phyloP scores from a whole-genome alignment of 2,113 vertebrate genomes.

The Zeus faber region DNA sequence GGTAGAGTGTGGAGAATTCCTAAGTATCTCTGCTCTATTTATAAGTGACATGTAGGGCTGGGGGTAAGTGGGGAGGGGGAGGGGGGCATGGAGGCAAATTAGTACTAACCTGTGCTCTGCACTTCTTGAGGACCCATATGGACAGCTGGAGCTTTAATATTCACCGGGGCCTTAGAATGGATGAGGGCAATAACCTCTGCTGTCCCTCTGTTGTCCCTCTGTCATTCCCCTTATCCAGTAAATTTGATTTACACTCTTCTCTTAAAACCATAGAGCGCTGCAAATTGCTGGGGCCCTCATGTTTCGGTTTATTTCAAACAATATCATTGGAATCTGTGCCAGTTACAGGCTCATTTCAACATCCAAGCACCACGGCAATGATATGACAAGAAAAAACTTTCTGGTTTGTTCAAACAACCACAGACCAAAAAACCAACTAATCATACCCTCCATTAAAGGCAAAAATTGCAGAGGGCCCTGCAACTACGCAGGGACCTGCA shows the following conservation, averaged over 20 bases:
- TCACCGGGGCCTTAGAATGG: constrained; percentile 30
- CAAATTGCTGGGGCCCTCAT: background rate
- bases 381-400: too few species aligned
- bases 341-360: background rate
- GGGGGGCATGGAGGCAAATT: too few species aligned
- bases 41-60: constrained; percentile 17
- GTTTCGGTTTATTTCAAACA: background rate
- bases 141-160: too few species aligned
- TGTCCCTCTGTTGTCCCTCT: too few species aligned
- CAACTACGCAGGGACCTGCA: constrained; percentile 30
- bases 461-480: constrained; percentile 24
- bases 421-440: constrained; percentile 46
- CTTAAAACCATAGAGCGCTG: constrained; percentile 12
- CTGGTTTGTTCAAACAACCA: constrained; percentile 42
- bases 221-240: constrained; percentile 9
- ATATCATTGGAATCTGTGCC: too few species aligned
- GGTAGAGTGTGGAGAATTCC: constrained; percentile 22
- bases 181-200: constrained; percentile 6
- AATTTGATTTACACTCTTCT: constrained; percentile 28
- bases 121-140: too few species aligned
- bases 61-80: constrained; percentile 14
- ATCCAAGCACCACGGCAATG: background rate
- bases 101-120: too few species aligned
- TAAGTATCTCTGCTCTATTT: constrained; percentile 28
- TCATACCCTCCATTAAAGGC: constrained; percentile 49